These are phyloP conservation scores for Microctenopoma stevenorrisi DNA, from an alignment of 2,797 vertebrate genomes.

Conservation along the genomic window DNA sequence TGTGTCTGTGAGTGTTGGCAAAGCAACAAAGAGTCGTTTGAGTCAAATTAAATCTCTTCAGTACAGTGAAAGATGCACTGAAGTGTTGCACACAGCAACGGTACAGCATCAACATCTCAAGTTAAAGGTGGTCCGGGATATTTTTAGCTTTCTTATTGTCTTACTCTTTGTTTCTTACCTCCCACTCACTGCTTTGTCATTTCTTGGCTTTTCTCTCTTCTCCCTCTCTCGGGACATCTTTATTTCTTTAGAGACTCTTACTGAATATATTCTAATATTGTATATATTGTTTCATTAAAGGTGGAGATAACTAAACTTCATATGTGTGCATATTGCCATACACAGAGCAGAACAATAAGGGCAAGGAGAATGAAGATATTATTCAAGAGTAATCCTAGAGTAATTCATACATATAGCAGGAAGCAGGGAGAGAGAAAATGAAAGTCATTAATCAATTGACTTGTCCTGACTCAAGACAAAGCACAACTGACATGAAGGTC, in stretches of 20 bases:
- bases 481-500: slow-evolving; percentile 47
- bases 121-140: slow-evolving; percentile 43
- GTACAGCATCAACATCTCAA: neutral
- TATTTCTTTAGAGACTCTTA: slow-evolving; percentile 3
- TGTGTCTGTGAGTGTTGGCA: neutral
- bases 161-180: slow-evolving; percentile 30
- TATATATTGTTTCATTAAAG: neutral
- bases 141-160: slow-evolving; percentile 54
- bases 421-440: slow-evolving; percentile 4
- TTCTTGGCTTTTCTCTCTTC: slow-evolving; percentile 6
- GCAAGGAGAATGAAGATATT: slow-evolving; percentile 5
- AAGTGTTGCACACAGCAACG: slow-evolving; percentile 8
- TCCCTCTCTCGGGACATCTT: neutral
- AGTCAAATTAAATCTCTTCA: slow-evolving; percentile 25
- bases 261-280: too few relatives aligned
- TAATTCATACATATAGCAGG: slow-evolving; percentile 7
- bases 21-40: slow-evolving; percentile 23
- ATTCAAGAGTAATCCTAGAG: slow-evolving; percentile 10
- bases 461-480: slow-evolving; percentile 48
- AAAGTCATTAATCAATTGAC: slow-evolving; percentile 65
- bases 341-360: slow-evolving; percentile 2
- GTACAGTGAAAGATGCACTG: slow-evolving; percentile 16
- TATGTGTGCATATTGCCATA: neutral
- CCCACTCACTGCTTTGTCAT: slow-evolving; percentile 37
- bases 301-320: neutral